Evolutionary conservation across 1,140 invertebrate species (phyloP), one percentile per base, ranked within the genome.

Genomic region (Antheraea pernyi): DNA sequence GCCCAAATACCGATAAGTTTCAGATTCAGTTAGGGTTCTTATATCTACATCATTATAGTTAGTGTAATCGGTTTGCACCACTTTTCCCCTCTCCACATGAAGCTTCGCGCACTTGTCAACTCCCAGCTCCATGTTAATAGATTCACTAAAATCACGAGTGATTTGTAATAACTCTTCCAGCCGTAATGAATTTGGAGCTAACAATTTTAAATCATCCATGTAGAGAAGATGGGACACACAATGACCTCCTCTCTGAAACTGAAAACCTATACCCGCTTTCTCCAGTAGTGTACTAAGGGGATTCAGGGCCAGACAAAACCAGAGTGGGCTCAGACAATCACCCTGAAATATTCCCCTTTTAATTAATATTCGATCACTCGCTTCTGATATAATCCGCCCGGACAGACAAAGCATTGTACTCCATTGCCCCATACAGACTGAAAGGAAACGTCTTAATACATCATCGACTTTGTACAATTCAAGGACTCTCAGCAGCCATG

Each of bases 301-400:
- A 36, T 70, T 70, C 18, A 79, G 59, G 18, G 69, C 72, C 13
- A 79, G 59, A 42, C 74, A 74, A 36, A 77, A 77, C 77, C 75
- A 79, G 16, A 77, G 64, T 18, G 75, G 70, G 61, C 75, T 79
- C 36, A 79, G 63, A 59, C 67, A 65, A 58, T 77, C 79, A 11
- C 77, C 75, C 58, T 79, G 77, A 37, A 81, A 79, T n/a, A 79
- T 81, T 53, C 73, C 75, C 48, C 71, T 46, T 22, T 53, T 30
- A 19, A 73, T 73, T 19, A 9, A 37, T 1, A 73, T 69, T 19
- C 13, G 64, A 58, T 69, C 48, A n/a, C 58, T 30, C 3, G 13
- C 59, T 18, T 13, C 64, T 53, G 60, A 13, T 13, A 68, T 9
- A 10, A 22, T 16, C 48, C 64, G 66, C 9, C 65, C 65, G 13